Percentiles rank a stretch among this genome's conserved stretches.
These are phyloP conservation scores for Zaprionus capensis DNA, from an alignment of 1,140 invertebrate genomes.

Conservation along the genomic window DNA sequence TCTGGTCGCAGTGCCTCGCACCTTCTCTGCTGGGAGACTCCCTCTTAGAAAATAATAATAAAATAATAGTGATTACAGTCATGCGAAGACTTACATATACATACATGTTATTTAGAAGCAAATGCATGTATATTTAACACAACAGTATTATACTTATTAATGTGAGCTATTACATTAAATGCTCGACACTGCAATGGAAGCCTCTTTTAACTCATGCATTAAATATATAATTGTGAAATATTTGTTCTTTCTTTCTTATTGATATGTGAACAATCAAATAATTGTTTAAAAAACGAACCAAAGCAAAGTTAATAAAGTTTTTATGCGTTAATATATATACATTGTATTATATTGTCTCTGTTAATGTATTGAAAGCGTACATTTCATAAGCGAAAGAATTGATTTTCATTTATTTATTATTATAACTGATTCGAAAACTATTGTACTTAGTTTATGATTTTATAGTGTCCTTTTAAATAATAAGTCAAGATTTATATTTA, in stretches of 20 bases:
- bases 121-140: conserved; percentile 8
- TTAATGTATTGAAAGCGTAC: no score
- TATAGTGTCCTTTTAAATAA: no score
- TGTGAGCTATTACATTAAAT: conserved; percentile 13
- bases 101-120: background rate
- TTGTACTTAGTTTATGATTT: no score
- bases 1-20: no score
- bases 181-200: conserved; percentile 34
- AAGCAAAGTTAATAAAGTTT: background rate
- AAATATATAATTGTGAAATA: conserved; percentile 25
- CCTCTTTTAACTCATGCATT: conserved; percentile 20
- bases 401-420: no score
- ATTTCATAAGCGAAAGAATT: no score
- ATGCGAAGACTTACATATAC: background rate
- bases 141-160: conserved; percentile 41
- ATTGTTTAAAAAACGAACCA: background rate
- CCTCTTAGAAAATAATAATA: no score
- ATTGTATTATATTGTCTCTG: no score
- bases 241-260: background rate
- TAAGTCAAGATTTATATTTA: no score
- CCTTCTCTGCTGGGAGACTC: no score
- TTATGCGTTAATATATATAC: background rate
- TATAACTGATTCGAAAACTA: no score
- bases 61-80: background rate
- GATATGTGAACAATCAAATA: conserved; percentile 7